Evolutionary conservation across 2,797 vertebrate species (phyloP).

Genomic region (Artibeus lituratus): DNA sequence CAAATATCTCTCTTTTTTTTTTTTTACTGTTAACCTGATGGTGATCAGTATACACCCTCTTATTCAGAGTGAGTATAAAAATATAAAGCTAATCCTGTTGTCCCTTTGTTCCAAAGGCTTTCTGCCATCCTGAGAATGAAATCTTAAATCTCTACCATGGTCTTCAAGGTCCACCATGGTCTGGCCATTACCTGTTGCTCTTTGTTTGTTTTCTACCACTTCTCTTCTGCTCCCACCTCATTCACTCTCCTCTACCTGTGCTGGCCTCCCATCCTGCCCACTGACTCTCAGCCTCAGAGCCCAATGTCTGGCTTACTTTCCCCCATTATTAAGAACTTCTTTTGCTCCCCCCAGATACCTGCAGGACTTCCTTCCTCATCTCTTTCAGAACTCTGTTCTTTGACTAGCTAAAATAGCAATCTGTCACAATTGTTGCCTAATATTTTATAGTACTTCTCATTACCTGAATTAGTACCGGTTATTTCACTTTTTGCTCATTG

Average conservation of each 20-base stretch:
- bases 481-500: not conserved
- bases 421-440: not conserved
- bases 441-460: not conserved
- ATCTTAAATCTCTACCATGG: not conserved
- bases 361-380: not conserved
- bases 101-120: not conserved
- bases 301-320: not conserved
- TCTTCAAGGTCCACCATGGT: not conserved
- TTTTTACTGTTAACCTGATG: not conserved
- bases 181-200: rapidly evolving
- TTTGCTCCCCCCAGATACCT: not conserved
- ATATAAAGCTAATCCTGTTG: not conserved
- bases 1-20: not conserved
- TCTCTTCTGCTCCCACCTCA: not conserved
- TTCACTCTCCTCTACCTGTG: not conserved
- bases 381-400: not conserved
- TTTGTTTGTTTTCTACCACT: not conserved
- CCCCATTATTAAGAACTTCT: not conserved
- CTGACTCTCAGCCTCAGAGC: not conserved
- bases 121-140: not conserved
- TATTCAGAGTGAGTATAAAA: not conserved
- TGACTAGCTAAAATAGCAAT: not conserved
- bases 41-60: not conserved
- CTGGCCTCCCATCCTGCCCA: not conserved
- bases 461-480: not conserved